Conservation (phyloP, 1,140 invertebrate genomes). For the Cotesia vestalis region DNA sequence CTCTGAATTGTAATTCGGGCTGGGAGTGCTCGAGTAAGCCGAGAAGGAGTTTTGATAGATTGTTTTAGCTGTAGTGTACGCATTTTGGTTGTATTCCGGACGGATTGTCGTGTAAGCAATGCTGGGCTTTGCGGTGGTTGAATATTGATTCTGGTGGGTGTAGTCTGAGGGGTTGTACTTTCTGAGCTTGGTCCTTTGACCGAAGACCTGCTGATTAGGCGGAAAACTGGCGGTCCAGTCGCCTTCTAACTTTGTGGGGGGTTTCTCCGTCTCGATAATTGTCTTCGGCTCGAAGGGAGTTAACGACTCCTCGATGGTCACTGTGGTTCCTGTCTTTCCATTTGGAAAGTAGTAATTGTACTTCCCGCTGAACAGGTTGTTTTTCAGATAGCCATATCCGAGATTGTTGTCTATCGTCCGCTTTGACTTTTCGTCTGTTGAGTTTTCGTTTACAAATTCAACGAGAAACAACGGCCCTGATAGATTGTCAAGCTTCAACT, state of each 20-base stretch:
- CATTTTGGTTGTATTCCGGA: slow-evolving; percentile 22
- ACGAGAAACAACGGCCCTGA: slow-evolving; percentile 54
- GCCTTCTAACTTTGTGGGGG: slow-evolving; percentile 40
- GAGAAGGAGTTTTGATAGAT: slow-evolving; percentile 31
- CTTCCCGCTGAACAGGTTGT: slow-evolving; percentile 52
- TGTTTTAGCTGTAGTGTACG: slow-evolving; percentile 37
- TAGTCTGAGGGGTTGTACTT: slow-evolving; percentile 38
- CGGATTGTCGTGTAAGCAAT: slow-evolving; percentile 37
- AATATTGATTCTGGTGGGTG: slow-evolving; percentile 39
- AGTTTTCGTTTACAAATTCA: slow-evolving; percentile 51
- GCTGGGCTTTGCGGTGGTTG: slow-evolving; percentile 29
- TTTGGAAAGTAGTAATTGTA: slow-evolving; percentile 62
- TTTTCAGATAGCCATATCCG: slow-evolving; percentile 58
- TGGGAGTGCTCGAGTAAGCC: slow-evolving; percentile 2
- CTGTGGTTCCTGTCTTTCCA: slow-evolving; percentile 58
- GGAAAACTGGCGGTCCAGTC: background rate
- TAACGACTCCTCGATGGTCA: slow-evolving; percentile 62
- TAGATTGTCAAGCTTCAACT: too few species aligned
- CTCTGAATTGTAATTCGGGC: slow-evolving; percentile 28
- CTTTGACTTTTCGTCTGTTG: slow-evolving; percentile 58
- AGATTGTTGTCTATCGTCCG: slow-evolving; percentile 56
- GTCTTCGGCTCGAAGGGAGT: slow-evolving; percentile 59
- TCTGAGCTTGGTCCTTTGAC: slow-evolving; percentile 54
- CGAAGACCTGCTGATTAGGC: slow-evolving; percentile 43
- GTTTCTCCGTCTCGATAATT: slow-evolving; percentile 55